These are phyloP conservation scores for Clavelina lepadiformis DNA, from an alignment of 23 tunicate genomes.

Conservation along the genomic window DNA sequence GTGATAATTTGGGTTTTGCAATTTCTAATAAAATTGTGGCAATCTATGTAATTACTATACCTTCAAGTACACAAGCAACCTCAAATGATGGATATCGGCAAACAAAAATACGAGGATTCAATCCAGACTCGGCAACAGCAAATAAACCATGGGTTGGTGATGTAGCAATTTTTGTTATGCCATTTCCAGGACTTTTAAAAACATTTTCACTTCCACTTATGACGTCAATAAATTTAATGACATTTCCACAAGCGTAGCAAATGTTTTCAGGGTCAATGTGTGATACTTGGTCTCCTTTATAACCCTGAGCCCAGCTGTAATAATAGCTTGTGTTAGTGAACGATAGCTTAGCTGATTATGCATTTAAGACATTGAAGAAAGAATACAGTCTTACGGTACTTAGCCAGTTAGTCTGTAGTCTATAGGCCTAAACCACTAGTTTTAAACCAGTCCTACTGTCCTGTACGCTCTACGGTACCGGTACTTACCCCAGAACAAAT, in stretches of 20 bases:
- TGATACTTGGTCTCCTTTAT: constrained; percentile 29
- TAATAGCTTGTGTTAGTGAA: neutral
- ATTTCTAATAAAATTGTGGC: neutral
- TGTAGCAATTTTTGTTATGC: constrained; percentile 47
- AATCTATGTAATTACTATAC: constrained; percentile 22
- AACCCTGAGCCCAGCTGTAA: constrained; percentile 83
- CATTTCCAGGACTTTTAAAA: constrained; percentile 50
- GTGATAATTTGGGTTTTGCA: no score
- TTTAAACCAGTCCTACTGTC: no score
- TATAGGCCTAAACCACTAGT: no score
- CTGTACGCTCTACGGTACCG: no score
- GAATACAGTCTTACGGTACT: no score
- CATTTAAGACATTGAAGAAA: no score
- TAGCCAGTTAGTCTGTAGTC: no score
- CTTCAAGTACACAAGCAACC: constrained; percentile 23
- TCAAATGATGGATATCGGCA: constrained; percentile 48
- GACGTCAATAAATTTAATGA: constrained; percentile 45
- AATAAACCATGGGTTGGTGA: constrained; percentile 31
- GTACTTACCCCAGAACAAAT: no score
- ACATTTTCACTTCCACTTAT: constrained; percentile 19
- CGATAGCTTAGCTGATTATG: no score
- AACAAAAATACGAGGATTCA: constrained; percentile 61
- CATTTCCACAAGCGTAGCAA: constrained; percentile 55
- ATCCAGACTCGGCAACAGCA: constrained; percentile 56
- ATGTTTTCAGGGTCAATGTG: constrained; percentile 38